Conservation (phyloP, 2,888 invertebrate species). For the Rhagonycha lutea region DNA sequence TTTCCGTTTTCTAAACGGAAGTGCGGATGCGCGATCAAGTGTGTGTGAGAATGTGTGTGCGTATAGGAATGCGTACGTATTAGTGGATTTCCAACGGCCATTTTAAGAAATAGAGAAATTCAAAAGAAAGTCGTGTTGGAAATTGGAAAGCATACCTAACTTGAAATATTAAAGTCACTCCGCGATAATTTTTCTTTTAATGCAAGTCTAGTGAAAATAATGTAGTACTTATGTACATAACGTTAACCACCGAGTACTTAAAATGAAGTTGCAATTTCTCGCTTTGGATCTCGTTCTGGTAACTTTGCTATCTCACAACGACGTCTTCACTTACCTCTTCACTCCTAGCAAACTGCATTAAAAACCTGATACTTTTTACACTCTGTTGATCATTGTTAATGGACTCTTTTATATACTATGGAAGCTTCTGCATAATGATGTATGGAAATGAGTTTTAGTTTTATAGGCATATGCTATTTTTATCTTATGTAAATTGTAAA, state of each 20-base stretch:
- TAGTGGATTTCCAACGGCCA: conserved; percentile 33
- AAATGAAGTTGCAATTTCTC: conserved; percentile 40
- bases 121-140: not conserved
- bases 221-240: not conserved
- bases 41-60: conserved; percentile 36
- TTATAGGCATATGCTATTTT: conserved; percentile 27
- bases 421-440: conserved; percentile 36
- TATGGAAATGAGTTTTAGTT: conserved; percentile 39
- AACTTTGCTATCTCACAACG: conserved; percentile 49
- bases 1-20: conserved; percentile 36
- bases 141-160: conserved; percentile 23
- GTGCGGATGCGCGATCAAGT: conserved; percentile 30
- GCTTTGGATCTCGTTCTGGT: conserved; percentile 39
- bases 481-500: conserved; percentile 27
- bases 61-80: conserved; percentile 35
- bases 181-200: not conserved
- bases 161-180: not conserved
- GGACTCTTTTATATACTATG: conserved; percentile 50
- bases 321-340: conserved; percentile 50
- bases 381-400: conserved; percentile 53
- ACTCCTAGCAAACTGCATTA: conserved; percentile 45
- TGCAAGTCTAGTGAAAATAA: not conserved
- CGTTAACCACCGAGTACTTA: conserved; percentile 3
- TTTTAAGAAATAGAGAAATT: conserved; percentile 27
- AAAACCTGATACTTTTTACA: conserved; percentile 56